These are phyloP conservation scores for Sander vitreus DNA, from an alignment of 2,113 vertebrate genomes.

Conservation along the genomic window DNA sequence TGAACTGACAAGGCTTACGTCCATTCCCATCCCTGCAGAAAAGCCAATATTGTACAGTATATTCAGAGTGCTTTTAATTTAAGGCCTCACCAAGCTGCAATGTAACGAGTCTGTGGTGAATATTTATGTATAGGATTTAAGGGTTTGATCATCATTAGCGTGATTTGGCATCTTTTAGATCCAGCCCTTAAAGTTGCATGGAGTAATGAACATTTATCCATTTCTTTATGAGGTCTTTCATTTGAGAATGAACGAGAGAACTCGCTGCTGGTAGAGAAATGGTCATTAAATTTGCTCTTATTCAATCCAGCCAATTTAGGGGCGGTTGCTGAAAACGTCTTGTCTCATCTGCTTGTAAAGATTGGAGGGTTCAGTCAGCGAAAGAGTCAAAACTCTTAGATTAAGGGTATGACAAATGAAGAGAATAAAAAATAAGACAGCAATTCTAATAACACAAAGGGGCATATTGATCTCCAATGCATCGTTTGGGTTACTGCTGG, in stretches of 20 bases:
- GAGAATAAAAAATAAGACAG: conserved; percentile 35
- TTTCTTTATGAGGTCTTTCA: not conserved
- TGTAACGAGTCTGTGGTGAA: not conserved
- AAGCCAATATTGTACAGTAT: not conserved
- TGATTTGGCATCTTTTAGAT: not conserved
- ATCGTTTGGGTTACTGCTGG: conserved; percentile 1
- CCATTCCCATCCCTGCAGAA: not conserved
- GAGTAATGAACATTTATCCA: not conserved
- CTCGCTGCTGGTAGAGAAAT: conserved; percentile 5
- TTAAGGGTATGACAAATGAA: conserved; percentile 26
- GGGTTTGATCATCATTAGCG: not conserved
- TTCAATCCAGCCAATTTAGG: not conserved
- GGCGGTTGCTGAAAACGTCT: not conserved
- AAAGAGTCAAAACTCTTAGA: conserved; percentile 1
- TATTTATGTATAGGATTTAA: not conserved
- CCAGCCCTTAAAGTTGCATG: not conserved
- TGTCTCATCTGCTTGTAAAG: conserved; percentile 10
- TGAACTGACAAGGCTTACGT: not conserved
- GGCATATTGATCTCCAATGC: conserved; percentile 50
- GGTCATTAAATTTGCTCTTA: not conserved
- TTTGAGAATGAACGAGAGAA: not conserved
- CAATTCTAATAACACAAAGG: conserved; percentile 58
- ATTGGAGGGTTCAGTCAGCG: conserved; percentile 25
- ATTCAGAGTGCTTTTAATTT: not conserved
- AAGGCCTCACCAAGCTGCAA: not conserved